Evolutionary conservation across 1,140 invertebrate species (phyloP), one percentile per base, ranked within the genome.

Genomic region (Trichoplusia ni): DNA sequence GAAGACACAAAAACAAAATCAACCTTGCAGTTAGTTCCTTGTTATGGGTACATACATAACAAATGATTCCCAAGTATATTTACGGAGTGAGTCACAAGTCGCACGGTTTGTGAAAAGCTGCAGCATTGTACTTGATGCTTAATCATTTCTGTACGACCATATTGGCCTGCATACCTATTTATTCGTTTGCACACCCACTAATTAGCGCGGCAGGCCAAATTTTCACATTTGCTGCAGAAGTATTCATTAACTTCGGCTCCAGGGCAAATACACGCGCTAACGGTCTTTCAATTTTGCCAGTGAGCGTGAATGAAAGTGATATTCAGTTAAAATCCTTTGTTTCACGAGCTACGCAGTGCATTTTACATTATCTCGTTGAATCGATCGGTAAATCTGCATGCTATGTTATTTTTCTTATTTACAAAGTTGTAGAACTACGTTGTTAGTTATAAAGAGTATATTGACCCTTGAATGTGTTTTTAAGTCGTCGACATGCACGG

Each of bases 51-150:
- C 47, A n/a, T 11, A 51, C n/a, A 51, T 19, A 19, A 33, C 46
- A 51, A 51, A 51, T 40, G 51, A 38, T 56, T 56, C 51, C 51
- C 51, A 56, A 56, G 51, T 56, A 38, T 40, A 40, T 40, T 40
- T 40, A 38, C 51, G 27, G 4, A 4, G 21, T 56, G 51, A 56
- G 11, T 56, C 51, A 56, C 11, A 9, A 37, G 21, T 56, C 51
- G 35, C 51, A 54, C 33, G 47, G 44, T 9, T 31, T 31, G 25
- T 27, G 54, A 58, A 44, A 58, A 58, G 54, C 35, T 23, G 25
- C 29, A 25, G 35, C 13, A 58, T 44, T 58, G 38, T 42, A 31
- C 35, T 56, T 23, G 18, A 19, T 31, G 54, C 25, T 44, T 44
- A 44, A 44, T 58, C 54, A 44, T 58, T 54, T 25, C n/a, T 18